Conservation (phyloP, 2,113 vertebrate species). For the Falcunculus frontatus region DNA sequence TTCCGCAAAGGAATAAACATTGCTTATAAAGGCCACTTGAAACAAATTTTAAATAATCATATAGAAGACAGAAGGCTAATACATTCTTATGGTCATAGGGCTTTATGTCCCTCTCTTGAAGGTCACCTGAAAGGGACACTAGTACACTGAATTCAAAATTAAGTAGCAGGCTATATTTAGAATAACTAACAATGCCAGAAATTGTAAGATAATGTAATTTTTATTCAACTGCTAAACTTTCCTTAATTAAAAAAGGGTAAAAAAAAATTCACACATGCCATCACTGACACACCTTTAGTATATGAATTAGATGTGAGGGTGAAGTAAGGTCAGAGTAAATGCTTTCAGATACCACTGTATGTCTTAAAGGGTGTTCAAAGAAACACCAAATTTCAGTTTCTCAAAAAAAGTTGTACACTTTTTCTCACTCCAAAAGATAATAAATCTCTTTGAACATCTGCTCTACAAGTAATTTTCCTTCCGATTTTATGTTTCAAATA, state of each 20-base stretch:
- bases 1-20: neutral
- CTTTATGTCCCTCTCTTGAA: neutral
- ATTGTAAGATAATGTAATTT: neutral
- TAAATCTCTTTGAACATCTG: neutral
- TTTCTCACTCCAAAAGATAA: neutral
- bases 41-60: neutral
- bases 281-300: neutral
- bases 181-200: neutral
- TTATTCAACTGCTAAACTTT: neutral
- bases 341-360: neutral
- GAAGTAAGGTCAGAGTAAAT: slow-evolving; percentile 8
- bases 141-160: neutral
- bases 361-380: neutral
- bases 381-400: neutral
- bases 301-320: neutral
- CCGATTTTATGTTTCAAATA: neutral
- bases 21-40: neutral
- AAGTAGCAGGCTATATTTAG: slow-evolving; percentile 3
- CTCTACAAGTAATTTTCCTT: neutral
- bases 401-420: neutral
- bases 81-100: neutral
- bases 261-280: neutral
- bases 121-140: slow-evolving; percentile 26
- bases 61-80: neutral
- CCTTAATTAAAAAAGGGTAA: neutral